A percentile compares a stretch with the other conserved stretches of the same genome.
Evolutionary conservation across 2,113 vertebrate species (phyloP).

Genomic region (Albula goreensis): DNA sequence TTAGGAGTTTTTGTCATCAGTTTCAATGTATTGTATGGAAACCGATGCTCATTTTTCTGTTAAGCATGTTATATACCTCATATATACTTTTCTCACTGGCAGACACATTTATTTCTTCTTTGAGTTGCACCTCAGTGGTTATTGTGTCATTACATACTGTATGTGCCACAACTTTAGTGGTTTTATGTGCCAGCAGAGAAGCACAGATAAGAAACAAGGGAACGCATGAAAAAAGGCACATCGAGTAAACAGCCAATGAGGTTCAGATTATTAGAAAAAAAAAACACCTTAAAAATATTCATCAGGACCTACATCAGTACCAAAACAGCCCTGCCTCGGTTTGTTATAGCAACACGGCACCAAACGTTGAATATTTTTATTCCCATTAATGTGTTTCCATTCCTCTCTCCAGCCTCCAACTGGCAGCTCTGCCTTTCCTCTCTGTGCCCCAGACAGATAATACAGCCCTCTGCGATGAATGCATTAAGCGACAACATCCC

Average conservation of each 20-base stretch:
- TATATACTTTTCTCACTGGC: too few relatives aligned
- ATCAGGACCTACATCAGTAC: too few relatives aligned
- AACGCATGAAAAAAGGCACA: not conserved
- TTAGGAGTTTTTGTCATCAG: too few relatives aligned
- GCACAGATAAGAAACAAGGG: not conserved
- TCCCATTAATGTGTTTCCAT: constrained; percentile 35
- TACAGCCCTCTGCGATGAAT: constrained; percentile 51
- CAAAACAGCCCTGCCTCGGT: not conserved
- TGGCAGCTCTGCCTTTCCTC: constrained; percentile 33
- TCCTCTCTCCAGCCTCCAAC: constrained; percentile 9
- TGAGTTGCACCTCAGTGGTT: too few relatives aligned
- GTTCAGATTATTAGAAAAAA: not conserved
- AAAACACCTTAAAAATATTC: not conserved
- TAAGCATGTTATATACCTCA: too few relatives aligned
- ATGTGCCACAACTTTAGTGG: too few relatives aligned
- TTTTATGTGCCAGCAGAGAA: not conserved
- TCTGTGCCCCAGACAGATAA: constrained; percentile 36
- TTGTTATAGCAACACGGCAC: not conserved
- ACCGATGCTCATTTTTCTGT: too few relatives aligned
- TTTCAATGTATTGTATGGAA: too few relatives aligned
- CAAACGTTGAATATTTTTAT: not conserved
- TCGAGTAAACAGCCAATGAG: not conserved
- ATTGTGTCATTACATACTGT: too few relatives aligned
- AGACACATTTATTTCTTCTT: too few relatives aligned
- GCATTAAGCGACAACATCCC: constrained; percentile 53